These are phyloP conservation scores for Tapirus terrestris DNA, from an alignment of 2,113 vertebrate genomes.

Conservation along the genomic window DNA sequence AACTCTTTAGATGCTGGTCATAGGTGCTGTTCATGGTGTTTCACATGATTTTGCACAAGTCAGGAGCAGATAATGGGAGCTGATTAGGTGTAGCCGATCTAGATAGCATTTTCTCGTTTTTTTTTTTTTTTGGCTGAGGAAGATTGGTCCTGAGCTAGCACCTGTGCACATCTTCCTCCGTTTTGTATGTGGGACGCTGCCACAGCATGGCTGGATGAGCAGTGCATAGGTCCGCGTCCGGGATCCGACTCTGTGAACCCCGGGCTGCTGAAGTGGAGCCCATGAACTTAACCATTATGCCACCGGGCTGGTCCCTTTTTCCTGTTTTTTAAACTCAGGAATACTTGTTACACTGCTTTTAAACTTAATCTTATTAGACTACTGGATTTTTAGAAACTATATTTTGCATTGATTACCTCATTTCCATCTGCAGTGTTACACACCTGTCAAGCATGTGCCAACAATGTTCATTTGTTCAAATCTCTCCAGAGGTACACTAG, in stretches of 20 bases:
- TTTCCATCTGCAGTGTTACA: not conserved
- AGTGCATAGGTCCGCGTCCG: no score
- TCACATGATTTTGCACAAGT: not conserved
- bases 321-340: not conserved
- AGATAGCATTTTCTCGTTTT: not conserved
- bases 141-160: no score
- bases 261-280: no score
- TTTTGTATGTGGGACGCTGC: no score
- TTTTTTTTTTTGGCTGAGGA: not conserved
- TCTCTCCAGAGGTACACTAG: not conserved
- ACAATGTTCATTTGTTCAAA: not conserved
- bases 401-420: conserved; percentile 6
- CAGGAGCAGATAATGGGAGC: not conserved
- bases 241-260: no score
- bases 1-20: not conserved
- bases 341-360: not conserved
- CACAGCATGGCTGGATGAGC: no score
- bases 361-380: not conserved
- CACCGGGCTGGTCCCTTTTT: no score
- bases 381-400: conserved; percentile 37
- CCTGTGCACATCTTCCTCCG: no score
- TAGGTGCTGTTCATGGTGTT: not conserved
- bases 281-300: no score
- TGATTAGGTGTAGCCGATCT: not conserved
- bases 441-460: not conserved